phyloP scores from a whole-genome alignment of 2,888 invertebrate genomes.

The Tetragnatha montana region DNA sequence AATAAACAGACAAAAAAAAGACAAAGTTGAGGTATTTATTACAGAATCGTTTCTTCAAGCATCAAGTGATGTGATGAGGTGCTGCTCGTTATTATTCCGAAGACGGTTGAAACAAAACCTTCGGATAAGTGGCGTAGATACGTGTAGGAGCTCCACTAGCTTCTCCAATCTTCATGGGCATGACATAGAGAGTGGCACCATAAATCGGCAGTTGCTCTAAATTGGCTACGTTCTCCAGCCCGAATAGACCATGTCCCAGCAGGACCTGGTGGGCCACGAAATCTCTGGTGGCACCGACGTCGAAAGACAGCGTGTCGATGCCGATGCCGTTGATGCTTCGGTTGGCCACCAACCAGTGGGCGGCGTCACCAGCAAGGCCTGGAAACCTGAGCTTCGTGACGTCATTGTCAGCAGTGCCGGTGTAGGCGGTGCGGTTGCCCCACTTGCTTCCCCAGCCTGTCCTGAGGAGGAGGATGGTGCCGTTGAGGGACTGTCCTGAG shows the following conservation, averaged over 20 bases:
- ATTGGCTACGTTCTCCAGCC: slow-evolving; percentile 81
- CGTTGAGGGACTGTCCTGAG: slow-evolving; percentile 76
- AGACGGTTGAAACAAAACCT: slow-evolving; percentile 2
- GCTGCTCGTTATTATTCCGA: too few species aligned
- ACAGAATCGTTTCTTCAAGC: too few species aligned
- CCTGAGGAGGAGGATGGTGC: slow-evolving; percentile 77
- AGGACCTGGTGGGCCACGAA: slow-evolving; percentile 79
- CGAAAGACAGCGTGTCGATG: slow-evolving; percentile 82
- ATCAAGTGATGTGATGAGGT: too few species aligned
- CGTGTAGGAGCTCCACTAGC: slow-evolving; percentile 82
- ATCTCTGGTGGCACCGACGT: slow-evolving; percentile 78
- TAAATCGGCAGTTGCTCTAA: slow-evolving; percentile 74
- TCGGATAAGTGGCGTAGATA: slow-evolving; percentile 76
- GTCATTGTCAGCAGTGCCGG: slow-evolving; percentile 69
- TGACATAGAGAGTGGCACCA: slow-evolving; percentile 75
- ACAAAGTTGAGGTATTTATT: too few species aligned
- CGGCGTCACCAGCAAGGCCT: slow-evolving; percentile 80
- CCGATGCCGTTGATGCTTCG: slow-evolving; percentile 82
- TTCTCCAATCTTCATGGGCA: slow-evolving; percentile 81
- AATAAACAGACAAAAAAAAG: too few species aligned
- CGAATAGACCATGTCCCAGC: slow-evolving; percentile 77
- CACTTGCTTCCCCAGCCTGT: slow-evolving; percentile 76
- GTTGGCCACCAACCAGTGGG: slow-evolving; percentile 80
- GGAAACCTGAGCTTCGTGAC: slow-evolving; percentile 72
- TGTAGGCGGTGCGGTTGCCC: slow-evolving; percentile 70